phyloP scores from a whole-genome alignment of 2,797 vertebrate genomes.

The Pangasius krempfi region DNA sequence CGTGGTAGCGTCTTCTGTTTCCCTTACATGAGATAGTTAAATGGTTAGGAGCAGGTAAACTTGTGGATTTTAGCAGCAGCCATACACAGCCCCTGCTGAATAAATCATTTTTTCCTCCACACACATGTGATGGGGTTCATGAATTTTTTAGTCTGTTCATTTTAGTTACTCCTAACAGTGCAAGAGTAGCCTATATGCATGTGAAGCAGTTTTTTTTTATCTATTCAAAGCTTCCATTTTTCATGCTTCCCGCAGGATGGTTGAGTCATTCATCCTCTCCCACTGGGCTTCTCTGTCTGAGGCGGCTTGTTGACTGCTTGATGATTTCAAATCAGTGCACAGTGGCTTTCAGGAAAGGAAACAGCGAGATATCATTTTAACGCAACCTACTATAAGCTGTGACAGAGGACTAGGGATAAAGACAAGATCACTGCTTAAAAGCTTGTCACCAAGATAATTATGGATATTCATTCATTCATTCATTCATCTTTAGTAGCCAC shows the following conservation, averaged over 20 bases:
- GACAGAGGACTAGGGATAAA: neutral
- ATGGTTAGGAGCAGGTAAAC: constrained; percentile 51
- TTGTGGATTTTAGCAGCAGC: constrained; percentile 69
- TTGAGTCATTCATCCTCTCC: constrained; percentile 52
- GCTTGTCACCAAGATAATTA: neutral
- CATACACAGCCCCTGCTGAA: constrained; percentile 68
- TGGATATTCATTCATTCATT: neutral
- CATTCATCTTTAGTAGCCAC: neutral
- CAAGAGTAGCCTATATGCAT: constrained; percentile 25
- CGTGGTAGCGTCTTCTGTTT: neutral
- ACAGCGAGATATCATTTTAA: constrained; percentile 13
- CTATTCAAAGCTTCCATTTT: constrained; percentile 54
- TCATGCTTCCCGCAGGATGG: constrained; percentile 46
- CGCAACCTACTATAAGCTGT: constrained; percentile 4
- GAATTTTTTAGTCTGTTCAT: constrained; percentile 72
- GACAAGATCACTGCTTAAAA: constrained; percentile 3
- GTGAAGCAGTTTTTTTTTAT: constrained; percentile 30
- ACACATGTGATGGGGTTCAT: constrained; percentile 71
- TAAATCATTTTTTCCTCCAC: constrained; percentile 69
- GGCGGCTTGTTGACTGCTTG: constrained; percentile 43
- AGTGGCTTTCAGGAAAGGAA: constrained; percentile 33
- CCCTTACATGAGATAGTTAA: constrained; percentile 51
- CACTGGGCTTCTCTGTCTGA: constrained; percentile 36
- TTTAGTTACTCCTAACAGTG: constrained; percentile 55
- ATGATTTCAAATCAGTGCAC: constrained; percentile 46